Base-by-base conservation (phyloP, 1,140 invertebrate genomes). In the Euschistus heros region DNA sequence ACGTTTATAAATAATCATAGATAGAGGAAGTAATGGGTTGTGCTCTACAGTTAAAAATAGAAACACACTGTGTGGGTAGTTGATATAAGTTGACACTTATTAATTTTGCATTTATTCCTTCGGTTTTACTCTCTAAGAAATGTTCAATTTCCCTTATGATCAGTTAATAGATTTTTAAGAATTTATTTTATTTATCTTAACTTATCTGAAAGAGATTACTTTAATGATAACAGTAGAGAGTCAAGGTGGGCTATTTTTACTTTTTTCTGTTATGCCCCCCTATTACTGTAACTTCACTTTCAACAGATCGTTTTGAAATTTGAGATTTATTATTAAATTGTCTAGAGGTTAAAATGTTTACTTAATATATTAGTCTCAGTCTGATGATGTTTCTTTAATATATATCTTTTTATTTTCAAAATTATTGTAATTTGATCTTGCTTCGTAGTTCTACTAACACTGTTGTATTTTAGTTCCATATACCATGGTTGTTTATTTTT, bases 11-110 rank as follows among this genome's bases (percentile, higher is more conserved):
- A 57, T 57, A 57, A 57, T 57, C 54, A 57, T 57, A 57, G 54
- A 57, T 57, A 57, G 54, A 57, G 54, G 54, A 57, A 57, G 54
- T 57, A 24, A 57, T 57, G 54, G 54, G 54, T 57, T 57, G 54
- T 57, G 54, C 54, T 57, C 54, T 14, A 57, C 24, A 57, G 54
- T 57, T 57, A 57, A 57, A 57, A 57, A 57, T 57, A 57, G 54
- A 24, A 57, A 20, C 22, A 17, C 54, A 57, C 54, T 57, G 54
- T 57, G 54, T 57, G 54, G 54, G 54, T 24, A 57, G 54, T 57
- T 57, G 54, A 57, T 57, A 24, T 37, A 37, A 37, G 33, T 37
- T 57, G 54, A 57, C 54, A 57, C 54, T 24, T 24, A 57, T 17
- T 57, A 57, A 57, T 57, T 57, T 57, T 20, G 24, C 2, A 57